Evolutionary conservation across 2,113 vertebrate species (phyloP).

Genomic region (Mormyrus iriodes): DNA sequence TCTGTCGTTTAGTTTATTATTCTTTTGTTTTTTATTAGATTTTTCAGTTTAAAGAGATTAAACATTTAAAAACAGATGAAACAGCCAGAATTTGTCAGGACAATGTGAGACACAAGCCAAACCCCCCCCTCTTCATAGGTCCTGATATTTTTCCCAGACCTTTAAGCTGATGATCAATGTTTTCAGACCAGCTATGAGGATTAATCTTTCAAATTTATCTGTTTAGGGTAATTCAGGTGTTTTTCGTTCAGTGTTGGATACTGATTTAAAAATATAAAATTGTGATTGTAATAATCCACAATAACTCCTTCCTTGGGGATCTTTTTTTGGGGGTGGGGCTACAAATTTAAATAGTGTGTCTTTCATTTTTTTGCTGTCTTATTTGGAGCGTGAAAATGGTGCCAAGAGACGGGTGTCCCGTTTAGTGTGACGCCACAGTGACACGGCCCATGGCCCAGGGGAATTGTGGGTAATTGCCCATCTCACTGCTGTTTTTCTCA

Average conservation of each 20-base stretch:
- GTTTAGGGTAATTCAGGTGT: neutral
- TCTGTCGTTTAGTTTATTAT: neutral
- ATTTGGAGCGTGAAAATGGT: neutral
- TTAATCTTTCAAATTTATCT: neutral
- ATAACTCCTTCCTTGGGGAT: neutral
- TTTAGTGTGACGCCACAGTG: neutral
- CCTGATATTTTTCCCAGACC: neutral
- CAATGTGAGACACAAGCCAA: neutral
- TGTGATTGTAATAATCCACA: neutral
- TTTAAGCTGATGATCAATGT: neutral
- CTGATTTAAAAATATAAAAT: neutral
- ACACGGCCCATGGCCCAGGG: slow-evolving; percentile 7
- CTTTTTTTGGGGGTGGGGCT: neutral
- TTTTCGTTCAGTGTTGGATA: neutral
- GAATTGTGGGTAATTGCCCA: slow-evolving; percentile 12
- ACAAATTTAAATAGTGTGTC: neutral
- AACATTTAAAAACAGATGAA: neutral
- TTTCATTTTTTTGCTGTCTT: neutral
- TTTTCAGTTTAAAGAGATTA: neutral
- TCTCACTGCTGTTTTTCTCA: neutral
- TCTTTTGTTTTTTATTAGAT: neutral
- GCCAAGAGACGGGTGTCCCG: neutral
- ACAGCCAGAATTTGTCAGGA: neutral
- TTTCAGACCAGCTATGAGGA: neutral
- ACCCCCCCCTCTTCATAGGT: too few relatives aligned